Evolutionary conservation across 2,888 invertebrate species (phyloP).

Genomic region (Perithous albicinctus): DNA sequence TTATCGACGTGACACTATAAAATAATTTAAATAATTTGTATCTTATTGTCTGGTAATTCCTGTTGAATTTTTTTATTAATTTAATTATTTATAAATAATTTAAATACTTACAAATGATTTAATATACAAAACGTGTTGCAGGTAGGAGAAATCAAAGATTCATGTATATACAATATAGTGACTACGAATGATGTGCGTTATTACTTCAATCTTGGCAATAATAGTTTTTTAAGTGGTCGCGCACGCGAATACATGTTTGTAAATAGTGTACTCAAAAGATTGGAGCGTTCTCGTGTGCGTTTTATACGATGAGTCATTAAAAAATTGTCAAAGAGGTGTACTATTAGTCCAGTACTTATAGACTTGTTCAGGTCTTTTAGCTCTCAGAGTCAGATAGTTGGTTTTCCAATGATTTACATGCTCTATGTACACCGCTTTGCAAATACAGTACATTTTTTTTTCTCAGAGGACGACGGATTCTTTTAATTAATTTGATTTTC

Average conservation of each 20-base stretch:
- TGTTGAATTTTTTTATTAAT: too few species aligned
- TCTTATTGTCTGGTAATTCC: too few species aligned
- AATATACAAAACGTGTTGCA: neutral
- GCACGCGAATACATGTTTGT: neutral
- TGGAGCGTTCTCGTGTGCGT: neutral
- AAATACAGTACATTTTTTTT: neutral
- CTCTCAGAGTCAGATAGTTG: conserved; percentile 3
- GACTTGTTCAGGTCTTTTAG: neutral
- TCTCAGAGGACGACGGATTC: neutral
- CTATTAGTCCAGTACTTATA: conserved; percentile 25
- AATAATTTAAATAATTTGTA: too few species aligned
- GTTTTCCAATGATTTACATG: conserved; percentile 15
- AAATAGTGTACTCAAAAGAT: neutral
- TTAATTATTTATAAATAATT: too few species aligned
- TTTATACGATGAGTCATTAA: conserved; percentile 47
- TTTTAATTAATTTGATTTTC: neutral
- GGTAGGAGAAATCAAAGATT: neutral
- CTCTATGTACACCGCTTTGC: neutral
- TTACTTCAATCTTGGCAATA: conserved; percentile 3
- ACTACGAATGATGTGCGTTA: conserved; percentile 16
- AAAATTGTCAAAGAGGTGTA: conserved; percentile 18
- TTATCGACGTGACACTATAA: too few species aligned
- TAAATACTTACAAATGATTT: neutral
- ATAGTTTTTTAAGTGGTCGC: conserved; percentile 27
- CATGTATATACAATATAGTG: neutral